Percentiles rank a stretch among this genome's conserved stretches.
phyloP scores from a whole-genome alignment of 2,797 vertebrate species.

The Thunnus albacares region DNA sequence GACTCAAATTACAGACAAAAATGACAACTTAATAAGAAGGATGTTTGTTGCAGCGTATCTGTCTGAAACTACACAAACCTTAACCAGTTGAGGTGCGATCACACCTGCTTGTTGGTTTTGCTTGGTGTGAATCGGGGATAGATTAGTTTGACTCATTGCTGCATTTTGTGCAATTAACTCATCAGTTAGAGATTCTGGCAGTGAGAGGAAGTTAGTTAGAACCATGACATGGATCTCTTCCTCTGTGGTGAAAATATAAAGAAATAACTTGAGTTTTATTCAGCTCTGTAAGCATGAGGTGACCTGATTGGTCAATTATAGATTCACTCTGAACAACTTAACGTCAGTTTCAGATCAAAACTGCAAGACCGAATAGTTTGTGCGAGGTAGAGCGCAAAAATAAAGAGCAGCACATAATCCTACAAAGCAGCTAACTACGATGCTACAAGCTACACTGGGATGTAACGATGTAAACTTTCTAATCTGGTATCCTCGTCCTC shows the following conservation, averaged over 20 bases:
- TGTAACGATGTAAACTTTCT: background rate
- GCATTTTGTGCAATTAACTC: background rate
- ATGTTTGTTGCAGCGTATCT: background rate
- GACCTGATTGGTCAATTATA: background rate
- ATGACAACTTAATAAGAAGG: background rate
- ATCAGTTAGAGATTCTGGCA: background rate
- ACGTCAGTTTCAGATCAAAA: conserved; percentile 1
- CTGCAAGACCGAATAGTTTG: background rate
- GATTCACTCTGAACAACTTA: background rate
- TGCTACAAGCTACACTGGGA: background rate
- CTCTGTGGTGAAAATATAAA: background rate
- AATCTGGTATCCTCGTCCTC: background rate
- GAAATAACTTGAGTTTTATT: background rate
- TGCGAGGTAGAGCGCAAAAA: too few species aligned
- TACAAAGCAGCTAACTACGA: conserved; percentile 24
- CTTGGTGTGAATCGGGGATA: background rate
- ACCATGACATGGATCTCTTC: background rate
- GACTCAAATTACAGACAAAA: conserved; percentile 3
- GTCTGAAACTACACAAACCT: background rate
- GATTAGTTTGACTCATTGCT: background rate
- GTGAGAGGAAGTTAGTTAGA: background rate
- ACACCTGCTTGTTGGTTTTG: background rate
- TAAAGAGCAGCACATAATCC: conserved; percentile 9
- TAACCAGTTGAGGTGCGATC: background rate
- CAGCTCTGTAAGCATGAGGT: background rate